A percentile compares a stretch with the other conserved stretches of the same genome.
Evolutionary conservation across 23 tunicate genomes (phyloP).

Genomic region (Oikopleura dioica): DNA sequence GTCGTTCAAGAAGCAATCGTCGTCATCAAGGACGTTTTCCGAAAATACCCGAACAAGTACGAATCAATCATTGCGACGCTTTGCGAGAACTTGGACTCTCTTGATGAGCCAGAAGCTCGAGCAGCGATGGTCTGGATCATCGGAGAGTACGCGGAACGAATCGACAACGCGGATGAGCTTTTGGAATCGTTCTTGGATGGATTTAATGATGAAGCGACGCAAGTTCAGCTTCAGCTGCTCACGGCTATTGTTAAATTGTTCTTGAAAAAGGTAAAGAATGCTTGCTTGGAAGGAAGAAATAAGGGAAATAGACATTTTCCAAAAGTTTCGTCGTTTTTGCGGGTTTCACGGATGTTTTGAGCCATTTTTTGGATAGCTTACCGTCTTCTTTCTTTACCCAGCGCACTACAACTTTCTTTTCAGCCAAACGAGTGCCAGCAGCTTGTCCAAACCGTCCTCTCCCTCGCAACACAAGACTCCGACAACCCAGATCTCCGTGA

Average conservation of each 20-base stretch:
- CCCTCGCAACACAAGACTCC: slow-evolving; percentile 86
- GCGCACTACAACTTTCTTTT: too few relatives aligned
- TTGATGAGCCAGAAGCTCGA: slow-evolving; percentile 95
- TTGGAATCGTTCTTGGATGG: slow-evolving; percentile 85
- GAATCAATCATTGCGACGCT: slow-evolving; percentile 84
- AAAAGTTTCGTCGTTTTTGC: too few relatives aligned
- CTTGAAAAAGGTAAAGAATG: too few relatives aligned
- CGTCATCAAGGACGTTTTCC: slow-evolving; percentile 89
- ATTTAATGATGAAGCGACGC: slow-evolving; percentile 83
- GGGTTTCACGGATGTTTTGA: too few relatives aligned
- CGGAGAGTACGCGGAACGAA: slow-evolving; percentile 96
- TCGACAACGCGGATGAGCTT: slow-evolving; percentile 90
- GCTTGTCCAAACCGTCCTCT: slow-evolving; percentile 68
- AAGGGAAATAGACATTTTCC: too few relatives aligned
- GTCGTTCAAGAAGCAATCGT: slow-evolving; percentile 99
- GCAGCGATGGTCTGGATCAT: slow-evolving; percentile 99
- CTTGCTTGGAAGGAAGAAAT: too few relatives aligned
- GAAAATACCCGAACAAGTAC: slow-evolving; percentile 94
- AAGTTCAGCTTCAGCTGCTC: slow-evolving; percentile 41
- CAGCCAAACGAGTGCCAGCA: slow-evolving; percentile 84
- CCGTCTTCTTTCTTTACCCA: too few relatives aligned
- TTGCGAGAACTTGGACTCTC: slow-evolving; percentile 84
- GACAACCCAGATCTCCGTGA: slow-evolving; percentile 95
- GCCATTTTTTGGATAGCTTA: too few relatives aligned
- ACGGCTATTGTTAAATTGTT: slow-evolving; percentile 93